Base-by-base conservation (phyloP, 1,140 invertebrate species). In the Megathymus violae region DNA sequence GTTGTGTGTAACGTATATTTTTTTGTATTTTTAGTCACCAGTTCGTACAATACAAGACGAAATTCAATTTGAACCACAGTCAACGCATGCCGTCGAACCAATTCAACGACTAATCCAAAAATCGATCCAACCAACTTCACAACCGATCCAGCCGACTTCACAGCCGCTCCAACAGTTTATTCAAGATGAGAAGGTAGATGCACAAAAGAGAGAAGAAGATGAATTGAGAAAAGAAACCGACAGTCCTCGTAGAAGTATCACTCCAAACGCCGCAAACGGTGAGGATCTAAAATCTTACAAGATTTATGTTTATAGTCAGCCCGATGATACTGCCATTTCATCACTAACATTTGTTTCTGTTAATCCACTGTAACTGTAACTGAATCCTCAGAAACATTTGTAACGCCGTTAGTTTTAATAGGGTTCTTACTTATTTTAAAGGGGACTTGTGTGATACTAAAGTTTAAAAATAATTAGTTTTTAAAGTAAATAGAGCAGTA, bases 231-330 rank as follows among this genome's bases (percentile, higher is more conserved):
- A 70, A 80, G 87, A 84, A 62, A 90, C 76, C 66, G 91, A 89
- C 69, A 91, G 80, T 62, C 91, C 82, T 44, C 78, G 86, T 36
- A 87, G 85, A 71, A 91, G 85, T 76, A 80, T 86, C 36, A 91
- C 85, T 10, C 82, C 83, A 56, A 91, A 85, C 50, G 82, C 81
- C 67, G 79, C 80, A 10, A 92, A 91, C 67, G 88, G 91, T 91
- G 69, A 73, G 66, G 58, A 4, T 22, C 19, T 22, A 5, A 5
- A 3, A 22, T 3, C 19, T n/a, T n/a, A n/a, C n/a, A n/a, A n/a
- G n/a, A n/a, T n/a, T n/a, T n/a, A n/a, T n/a, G n/a, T n/a, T n/a
- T n/a, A n/a, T n/a, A n/a, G n/a, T n/a, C n/a, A n/a, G n/a, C n/a
- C n/a, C n/a, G n/a, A n/a, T n/a, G n/a, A n/a, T n/a, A n/a, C n/a